Percentiles rank a stretch among this genome's conserved stretches.
These are phyloP conservation scores for Drosophila austrosaltans DNA, from an alignment of 2,888 invertebrate species.

Conservation along the genomic window DNA sequence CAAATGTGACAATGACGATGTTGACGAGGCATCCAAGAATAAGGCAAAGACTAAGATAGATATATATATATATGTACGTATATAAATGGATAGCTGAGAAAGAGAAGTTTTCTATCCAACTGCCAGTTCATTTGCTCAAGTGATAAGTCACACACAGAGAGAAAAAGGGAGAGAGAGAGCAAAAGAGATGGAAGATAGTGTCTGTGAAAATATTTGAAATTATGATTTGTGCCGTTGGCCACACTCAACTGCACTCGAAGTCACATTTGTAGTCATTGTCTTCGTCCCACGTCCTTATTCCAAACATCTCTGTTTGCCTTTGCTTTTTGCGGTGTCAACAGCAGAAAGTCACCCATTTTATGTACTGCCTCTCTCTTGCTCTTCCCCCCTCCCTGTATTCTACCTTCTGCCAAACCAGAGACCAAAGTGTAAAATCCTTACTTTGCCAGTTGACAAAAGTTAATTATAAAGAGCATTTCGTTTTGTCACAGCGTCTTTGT, in stretches of 20 bases:
- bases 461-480: constrained; percentile 61
- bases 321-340: constrained; percentile 39
- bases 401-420: background rate
- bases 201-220: constrained; percentile 65
- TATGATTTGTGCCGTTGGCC: constrained; percentile 71
- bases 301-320: constrained; percentile 12
- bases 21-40: constrained; percentile 35
- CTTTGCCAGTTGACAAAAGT: constrained; percentile 64
- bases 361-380: too few species aligned
- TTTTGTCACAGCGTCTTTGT: constrained; percentile 23
- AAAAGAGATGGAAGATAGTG: constrained; percentile 10
- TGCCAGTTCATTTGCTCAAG: constrained; percentile 56
- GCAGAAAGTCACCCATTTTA: constrained; percentile 22
- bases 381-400: too few species aligned
- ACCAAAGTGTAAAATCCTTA: constrained; percentile 45
- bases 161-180: background rate
- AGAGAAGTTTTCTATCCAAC: constrained; percentile 8
- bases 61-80: too few species aligned
- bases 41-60: constrained; percentile 6
- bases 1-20: constrained; percentile 45
- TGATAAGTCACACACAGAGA: constrained; percentile 44
- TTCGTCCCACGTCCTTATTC: background rate
- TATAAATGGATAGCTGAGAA: background rate
- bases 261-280: constrained; percentile 9
- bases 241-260: constrained; percentile 48